phyloP scores from a whole-genome alignment of 2,888 invertebrate genomes.

The Frankliniella intonsa region DNA sequence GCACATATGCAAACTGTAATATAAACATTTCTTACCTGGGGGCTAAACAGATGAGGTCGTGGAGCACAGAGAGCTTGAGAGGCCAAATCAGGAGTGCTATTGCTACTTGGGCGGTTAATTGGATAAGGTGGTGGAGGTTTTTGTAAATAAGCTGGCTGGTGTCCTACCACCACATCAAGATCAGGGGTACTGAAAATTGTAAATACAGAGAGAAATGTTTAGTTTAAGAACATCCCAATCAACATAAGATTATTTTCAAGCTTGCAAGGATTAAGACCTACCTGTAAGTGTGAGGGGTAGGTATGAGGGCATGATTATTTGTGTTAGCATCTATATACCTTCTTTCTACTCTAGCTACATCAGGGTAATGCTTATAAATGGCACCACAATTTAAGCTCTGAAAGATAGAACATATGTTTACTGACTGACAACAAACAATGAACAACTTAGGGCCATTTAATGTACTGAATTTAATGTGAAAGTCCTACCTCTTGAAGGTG shows the following conservation, averaged over 20 bases:
- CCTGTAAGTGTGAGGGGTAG: slow-evolving; percentile 42
- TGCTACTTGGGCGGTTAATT: slow-evolving; percentile 68
- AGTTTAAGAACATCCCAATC: background rate
- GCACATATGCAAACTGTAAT: background rate
- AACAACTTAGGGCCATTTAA: background rate
- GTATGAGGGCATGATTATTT: slow-evolving; percentile 36
- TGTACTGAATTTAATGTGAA: background rate
- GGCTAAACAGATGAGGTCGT: slow-evolving; percentile 38
- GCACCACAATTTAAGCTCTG: slow-evolving; percentile 37
- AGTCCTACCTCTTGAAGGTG: slow-evolving; percentile 42
- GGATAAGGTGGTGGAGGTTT: slow-evolving; percentile 86
- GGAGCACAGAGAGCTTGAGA: slow-evolving; percentile 40
- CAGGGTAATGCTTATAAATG: slow-evolving; percentile 43
- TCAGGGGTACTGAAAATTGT: slow-evolving; percentile 40
- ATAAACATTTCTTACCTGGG: slow-evolving; percentile 37
- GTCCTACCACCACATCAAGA: slow-evolving; percentile 48
- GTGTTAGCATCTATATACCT: slow-evolving; percentile 34
- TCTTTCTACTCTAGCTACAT: slow-evolving; percentile 41
- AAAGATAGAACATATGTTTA: slow-evolving; percentile 30
- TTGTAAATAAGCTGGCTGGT: slow-evolving; percentile 62
- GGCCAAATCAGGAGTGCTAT: slow-evolving; percentile 79
- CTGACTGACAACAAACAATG: background rate
- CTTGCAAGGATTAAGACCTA: slow-evolving; percentile 31
- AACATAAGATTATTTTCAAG: no score
- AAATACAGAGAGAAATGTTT: background rate